phyloP scores from a whole-genome alignment of 2,113 vertebrate species.

The Phalacrocorax carbo region DNA sequence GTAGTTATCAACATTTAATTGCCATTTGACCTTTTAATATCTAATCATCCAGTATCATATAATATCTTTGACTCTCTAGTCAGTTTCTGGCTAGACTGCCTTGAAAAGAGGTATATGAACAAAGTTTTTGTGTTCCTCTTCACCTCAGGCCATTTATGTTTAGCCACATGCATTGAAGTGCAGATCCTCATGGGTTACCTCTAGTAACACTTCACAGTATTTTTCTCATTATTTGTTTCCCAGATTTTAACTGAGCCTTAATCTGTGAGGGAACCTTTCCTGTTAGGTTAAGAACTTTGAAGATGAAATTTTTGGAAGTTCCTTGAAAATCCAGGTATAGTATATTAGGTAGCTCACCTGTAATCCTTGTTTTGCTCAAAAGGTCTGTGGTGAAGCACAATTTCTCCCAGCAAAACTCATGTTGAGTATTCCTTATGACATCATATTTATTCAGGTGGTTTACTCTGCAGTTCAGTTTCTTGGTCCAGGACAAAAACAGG shows the following conservation, averaged over 20 bases:
- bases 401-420: neutral
- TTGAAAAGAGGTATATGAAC: neutral
- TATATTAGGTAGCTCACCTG: neutral
- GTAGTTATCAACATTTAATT: neutral
- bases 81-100: neutral
- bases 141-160: neutral
- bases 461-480: neutral
- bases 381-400: rapidly evolving
- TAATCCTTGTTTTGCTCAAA: neutral
- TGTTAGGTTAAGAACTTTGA: neutral
- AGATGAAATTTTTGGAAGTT: neutral
- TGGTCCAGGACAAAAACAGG: neutral
- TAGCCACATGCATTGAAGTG: neutral
- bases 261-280: neutral
- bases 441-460: neutral
- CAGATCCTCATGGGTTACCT: neutral
- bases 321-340: neutral
- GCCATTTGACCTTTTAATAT: neutral
- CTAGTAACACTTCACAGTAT: neutral
- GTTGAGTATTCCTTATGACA: neutral
- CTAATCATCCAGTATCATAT: neutral
- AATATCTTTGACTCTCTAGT: neutral
- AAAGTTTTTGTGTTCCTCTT: neutral
- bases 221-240: neutral
- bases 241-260: neutral